Base-by-base conservation (phyloP, 2,113 vertebrate species). In the Tichodroma muraria region DNA sequence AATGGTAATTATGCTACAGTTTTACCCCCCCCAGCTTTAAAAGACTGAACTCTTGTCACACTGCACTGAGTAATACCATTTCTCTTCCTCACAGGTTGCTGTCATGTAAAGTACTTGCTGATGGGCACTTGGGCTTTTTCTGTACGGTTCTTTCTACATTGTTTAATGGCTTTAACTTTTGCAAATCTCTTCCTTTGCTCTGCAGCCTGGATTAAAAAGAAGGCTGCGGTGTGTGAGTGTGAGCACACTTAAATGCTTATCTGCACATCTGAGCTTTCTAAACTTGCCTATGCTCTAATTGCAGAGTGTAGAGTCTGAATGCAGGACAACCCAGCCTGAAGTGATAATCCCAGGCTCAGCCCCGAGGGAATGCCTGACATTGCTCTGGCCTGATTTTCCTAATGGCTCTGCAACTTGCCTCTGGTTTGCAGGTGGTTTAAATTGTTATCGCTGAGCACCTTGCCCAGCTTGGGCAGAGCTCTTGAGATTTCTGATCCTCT, bases 241-340 rank as follows among this genome's bases (percentile, higher is more conserved):
- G 50, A 33, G 64, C 72, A 45, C 88, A 53, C 65, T 75, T 57
- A 63, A 90, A 81, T 77, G 75, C 84, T 97, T 92, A 86, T 93
- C 93, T 93, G 85, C 90, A 85, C 35, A 93, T 94, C 88, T 81
- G 86, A 82, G 92, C 73, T 94, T 95, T 79, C 76, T 85, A 68
- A 91, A 90, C 94, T 80, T 76, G 88, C 89, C 79, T 42, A 15
- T 93, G 95, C 90, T 95, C 94, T 95, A 94, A 95, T 94, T 94
- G 96, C 88, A 79, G 82, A 89, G 92, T 9, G 24, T 63, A 54
- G 85, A 15, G 70, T 95, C 88, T 90, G 69, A 90, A 44, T 85
- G 88, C 73, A 75, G 86, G 95, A n/a, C 80, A 79, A 25, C 69
- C 60, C 69, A 90, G 85, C 92, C 94, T 54, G 57, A 42, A 96